A percentile compares a stretch with the other conserved stretches of the same genome.
These are phyloP conservation scores for Caenorhabditis macrosperma DNA, from an alignment of 2,888 invertebrate genomes.

Conservation along the genomic window DNA sequence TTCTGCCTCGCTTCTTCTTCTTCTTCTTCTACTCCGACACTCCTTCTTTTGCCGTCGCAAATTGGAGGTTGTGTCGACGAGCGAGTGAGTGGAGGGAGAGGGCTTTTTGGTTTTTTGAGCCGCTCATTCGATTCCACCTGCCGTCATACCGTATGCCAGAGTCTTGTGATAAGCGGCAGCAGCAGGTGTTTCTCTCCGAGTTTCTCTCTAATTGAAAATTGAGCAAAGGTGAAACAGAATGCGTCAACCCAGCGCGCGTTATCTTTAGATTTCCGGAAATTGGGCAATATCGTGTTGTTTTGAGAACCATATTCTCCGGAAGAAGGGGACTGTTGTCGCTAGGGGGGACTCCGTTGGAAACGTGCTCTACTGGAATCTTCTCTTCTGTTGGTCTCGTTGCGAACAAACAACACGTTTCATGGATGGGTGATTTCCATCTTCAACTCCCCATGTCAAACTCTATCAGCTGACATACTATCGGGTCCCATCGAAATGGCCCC, in stretches of 20 bases:
- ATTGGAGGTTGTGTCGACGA: conserved; percentile 12
- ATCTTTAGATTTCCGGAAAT: neutral
- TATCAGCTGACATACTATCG: too few relatives aligned
- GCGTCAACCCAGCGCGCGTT: neutral
- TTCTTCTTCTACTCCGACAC: neutral
- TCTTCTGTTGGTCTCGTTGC: too few relatives aligned
- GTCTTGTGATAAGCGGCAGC: neutral
- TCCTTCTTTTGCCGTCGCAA: neutral
- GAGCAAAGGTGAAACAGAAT: conserved; percentile 14
- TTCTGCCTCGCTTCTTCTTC: neutral
- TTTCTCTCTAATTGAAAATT: conserved; percentile 3
- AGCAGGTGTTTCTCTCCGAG: neutral
- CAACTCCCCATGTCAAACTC: too few relatives aligned
- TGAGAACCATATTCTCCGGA: neutral
- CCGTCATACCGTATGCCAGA: conserved; percentile 10
- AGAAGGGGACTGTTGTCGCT: too few relatives aligned
- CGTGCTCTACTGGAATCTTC: too few relatives aligned
- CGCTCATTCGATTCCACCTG: conserved; percentile 12
- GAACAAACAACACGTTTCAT: too few relatives aligned
- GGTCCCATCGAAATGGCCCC: too few relatives aligned
- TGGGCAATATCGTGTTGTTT: too few relatives aligned
- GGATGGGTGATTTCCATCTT: too few relatives aligned
- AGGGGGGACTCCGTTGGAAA: too few relatives aligned
- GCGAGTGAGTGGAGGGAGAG: neutral
- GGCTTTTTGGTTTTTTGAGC: conserved; percentile 7